Base-by-base conservation (phyloP, 2,113 vertebrate genomes). In the Cavia aperea region DNA sequence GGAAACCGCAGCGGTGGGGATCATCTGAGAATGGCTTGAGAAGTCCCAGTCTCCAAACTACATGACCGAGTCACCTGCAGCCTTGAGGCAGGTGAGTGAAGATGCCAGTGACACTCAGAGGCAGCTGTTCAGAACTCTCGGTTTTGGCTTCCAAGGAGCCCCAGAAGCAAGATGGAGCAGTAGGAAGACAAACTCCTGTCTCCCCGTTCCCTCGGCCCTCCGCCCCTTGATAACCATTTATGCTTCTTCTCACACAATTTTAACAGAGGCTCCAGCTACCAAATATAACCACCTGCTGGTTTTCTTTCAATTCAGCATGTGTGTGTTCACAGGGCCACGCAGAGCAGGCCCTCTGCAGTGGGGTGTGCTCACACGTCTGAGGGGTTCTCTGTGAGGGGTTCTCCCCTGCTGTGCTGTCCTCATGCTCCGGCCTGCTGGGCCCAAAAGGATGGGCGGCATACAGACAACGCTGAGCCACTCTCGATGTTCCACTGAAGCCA, bases 1-100 rank as follows among this genome's bases (percentile, higher is more conserved):
- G 0, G 19, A 46, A 66, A 86, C 36, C 2, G 7, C 39, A 1
- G 15, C 1, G n/a, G 33, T 0, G 14, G 36, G 36, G 54, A 63
- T 4, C 43, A 23, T 7, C 1, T 1, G 16, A 73, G 68, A 78
- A 87, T 0, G 16, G 73, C 13, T 19, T 49, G n/a, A 26, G 3
- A 78, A 51, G 21, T 7, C 31, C 72, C 75, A 51, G 31, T 33
- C 43, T 54, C 56, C 3, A 0, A 1, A n/a, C 51, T 3, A 13
- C 11, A 19, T 49, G 31, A 7, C 73, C 11, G 63, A 36, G 51
- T 81, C 33, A 14, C 6, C 33, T 8, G 18, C 66, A 43, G 75
- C 21, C 14, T 1, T 31, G 81, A 51, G 77, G 8, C 8, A 14
- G 26, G 39, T 2, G 29, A 72, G 21, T 19, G n/a, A 78, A 56